These are phyloP conservation scores for Pseudomyrmex flavicornis DNA, from an alignment of 1,140 invertebrate genomes.

Conservation along the genomic window DNA sequence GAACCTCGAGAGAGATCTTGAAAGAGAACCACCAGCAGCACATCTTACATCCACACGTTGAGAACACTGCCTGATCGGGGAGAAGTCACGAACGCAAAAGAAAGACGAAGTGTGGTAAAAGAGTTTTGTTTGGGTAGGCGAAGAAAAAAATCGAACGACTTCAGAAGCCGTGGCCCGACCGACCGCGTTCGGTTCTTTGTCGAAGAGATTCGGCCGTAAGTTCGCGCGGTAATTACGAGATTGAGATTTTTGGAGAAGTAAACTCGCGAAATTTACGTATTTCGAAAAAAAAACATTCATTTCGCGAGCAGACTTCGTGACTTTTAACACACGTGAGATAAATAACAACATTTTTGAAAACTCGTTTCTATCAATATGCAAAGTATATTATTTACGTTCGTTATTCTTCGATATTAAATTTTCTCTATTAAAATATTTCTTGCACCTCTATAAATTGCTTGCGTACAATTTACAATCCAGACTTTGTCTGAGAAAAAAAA, in stretches of 20 bases:
- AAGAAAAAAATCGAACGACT: slow-evolving; percentile 63
- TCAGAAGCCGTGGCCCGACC: slow-evolving; percentile 55
- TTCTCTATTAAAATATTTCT: too few species aligned
- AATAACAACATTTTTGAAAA: not conserved
- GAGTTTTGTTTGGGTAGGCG: slow-evolving; percentile 72
- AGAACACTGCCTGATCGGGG: slow-evolving; percentile 62
- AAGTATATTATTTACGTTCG: too few species aligned
- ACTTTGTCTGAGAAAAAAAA: too few species aligned
- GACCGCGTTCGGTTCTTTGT: slow-evolving; percentile 61
- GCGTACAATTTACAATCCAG: too few species aligned
- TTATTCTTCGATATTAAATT: too few species aligned
- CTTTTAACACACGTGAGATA: not conserved
- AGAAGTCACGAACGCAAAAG: slow-evolving; percentile 74
- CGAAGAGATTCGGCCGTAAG: slow-evolving; percentile 57
- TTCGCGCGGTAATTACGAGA: slow-evolving; percentile 50
- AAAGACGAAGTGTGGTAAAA: slow-evolving; percentile 64
- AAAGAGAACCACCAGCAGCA: slow-evolving; percentile 6
- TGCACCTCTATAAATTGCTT: too few species aligned
- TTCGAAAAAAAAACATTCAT: too few species aligned
- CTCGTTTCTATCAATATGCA: too few species aligned
- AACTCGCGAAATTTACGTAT: not conserved
- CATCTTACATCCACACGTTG: slow-evolving; percentile 41
- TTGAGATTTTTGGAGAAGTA: slow-evolving; percentile 42
- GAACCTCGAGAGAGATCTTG: too few species aligned
- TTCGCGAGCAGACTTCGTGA: too few species aligned